Conservation (phyloP, 1,140 invertebrate species). For the Venturia canescens region DNA sequence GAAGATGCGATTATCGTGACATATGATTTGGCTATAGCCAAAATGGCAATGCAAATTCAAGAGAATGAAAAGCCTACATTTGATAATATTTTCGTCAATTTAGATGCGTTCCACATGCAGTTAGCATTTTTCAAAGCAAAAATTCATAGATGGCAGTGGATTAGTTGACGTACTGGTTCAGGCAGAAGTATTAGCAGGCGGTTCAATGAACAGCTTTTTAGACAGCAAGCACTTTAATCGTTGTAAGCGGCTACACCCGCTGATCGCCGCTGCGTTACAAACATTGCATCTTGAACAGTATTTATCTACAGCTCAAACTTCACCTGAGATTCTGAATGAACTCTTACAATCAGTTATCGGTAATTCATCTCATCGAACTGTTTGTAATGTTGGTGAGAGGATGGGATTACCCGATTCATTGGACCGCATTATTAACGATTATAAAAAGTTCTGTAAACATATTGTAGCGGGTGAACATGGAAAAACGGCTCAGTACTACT, state of each 20-base stretch:
- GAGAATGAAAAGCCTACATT: constrained; percentile 61
- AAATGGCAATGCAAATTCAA: constrained; percentile 64
- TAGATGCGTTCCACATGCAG: constrained; percentile 69
- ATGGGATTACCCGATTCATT: constrained; percentile 38
- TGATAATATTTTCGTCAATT: constrained; percentile 70
- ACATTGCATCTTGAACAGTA: constrained; percentile 62
- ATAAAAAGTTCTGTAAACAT: too few relatives aligned
- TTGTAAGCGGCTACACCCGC: constrained; percentile 70
- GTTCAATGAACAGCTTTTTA: constrained; percentile 70
- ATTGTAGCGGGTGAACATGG: too few relatives aligned
- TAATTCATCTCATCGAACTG: constrained; percentile 52
- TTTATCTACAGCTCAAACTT: constrained; percentile 57
- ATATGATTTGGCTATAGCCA: too few relatives aligned
- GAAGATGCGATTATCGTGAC: constrained; percentile 59
- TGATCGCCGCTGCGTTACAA: constrained; percentile 65
- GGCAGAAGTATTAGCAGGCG: constrained; percentile 64
- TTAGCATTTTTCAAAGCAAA: constrained; percentile 71
- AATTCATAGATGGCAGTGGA: constrained; percentile 66
- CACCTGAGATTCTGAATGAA: constrained; percentile 57
- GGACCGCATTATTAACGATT: too few relatives aligned
- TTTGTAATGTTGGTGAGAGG: too few relatives aligned
- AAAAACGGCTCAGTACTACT: too few relatives aligned
- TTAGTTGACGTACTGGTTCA: constrained; percentile 65
- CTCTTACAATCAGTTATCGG: constrained; percentile 59
- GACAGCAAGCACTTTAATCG: constrained; percentile 71